These are phyloP conservation scores for Ascidia mentula DNA, from an alignment of 23 tunicate species.

Conservation along the genomic window DNA sequence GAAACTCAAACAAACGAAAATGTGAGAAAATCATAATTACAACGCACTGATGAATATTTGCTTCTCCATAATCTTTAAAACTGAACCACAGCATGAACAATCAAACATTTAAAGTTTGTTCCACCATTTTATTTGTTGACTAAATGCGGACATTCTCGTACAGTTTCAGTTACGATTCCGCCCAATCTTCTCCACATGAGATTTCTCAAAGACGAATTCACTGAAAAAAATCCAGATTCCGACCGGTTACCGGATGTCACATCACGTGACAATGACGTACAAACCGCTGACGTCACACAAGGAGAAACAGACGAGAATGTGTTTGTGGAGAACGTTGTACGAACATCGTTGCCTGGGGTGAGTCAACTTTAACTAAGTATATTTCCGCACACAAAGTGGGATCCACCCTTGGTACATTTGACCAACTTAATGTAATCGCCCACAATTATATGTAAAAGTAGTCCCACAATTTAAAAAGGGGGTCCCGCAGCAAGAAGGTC, in stretches of 20 bases:
- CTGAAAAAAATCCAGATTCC: not conserved
- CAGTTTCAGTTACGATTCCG: conserved; percentile 19
- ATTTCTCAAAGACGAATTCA: conserved; percentile 13
- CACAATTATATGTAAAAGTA: no score
- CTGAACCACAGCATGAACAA: not conserved
- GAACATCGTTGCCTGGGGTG: no score
- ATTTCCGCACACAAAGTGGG: no score
- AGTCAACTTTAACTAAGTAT: no score
- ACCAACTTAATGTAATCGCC: no score
- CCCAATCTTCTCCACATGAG: conserved; percentile 20
- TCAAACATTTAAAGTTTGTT: no score
- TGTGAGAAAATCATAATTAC: not conserved
- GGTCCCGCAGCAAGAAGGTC: no score
- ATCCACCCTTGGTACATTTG: no score
- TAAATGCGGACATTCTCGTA: no score
- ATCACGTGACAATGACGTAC: not conserved
- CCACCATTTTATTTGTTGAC: no score
- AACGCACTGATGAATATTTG: not conserved
- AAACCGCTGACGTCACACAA: not conserved
- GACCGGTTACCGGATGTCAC: not conserved
- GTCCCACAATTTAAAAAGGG: no score
- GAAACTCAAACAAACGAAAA: conserved; percentile 13
- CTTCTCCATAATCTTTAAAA: not conserved
- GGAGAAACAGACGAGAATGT: not conserved
- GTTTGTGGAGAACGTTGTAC: no score